These are phyloP conservation scores for Apteryx mantelli DNA, from an alignment of 2,113 vertebrate genomes.

Conservation along the genomic window DNA sequence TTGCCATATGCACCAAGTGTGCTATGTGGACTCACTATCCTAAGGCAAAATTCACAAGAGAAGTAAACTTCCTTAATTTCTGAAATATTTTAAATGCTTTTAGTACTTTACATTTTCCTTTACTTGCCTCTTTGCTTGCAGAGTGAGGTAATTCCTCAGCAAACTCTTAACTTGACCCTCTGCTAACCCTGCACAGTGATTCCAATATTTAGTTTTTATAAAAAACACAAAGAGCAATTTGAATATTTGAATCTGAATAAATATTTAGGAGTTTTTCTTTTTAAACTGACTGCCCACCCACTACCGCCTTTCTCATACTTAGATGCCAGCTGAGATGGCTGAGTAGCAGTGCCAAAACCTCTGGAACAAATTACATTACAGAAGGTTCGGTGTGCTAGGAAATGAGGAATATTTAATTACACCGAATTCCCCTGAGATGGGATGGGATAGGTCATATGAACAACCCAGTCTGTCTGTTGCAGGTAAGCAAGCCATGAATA, in stretches of 20 bases:
- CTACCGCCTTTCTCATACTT: not conserved
- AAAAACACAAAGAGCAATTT: not conserved
- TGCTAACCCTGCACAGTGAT: not conserved
- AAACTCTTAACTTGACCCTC: not conserved
- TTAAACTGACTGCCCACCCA: not conserved
- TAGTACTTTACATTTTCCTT: not conserved
- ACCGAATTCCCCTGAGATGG: not conserved
- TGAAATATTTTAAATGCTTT: not conserved
- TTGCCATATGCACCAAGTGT: not conserved
- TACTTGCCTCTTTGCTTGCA: not conserved
- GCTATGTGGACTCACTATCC: not conserved
- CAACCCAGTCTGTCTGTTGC: not conserved
- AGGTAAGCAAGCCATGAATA: slow-evolving; percentile 5
- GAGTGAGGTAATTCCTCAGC: not conserved
- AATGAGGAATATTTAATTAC: not conserved
- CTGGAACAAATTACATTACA: not conserved
- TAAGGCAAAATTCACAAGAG: not conserved
- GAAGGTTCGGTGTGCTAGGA: not conserved
- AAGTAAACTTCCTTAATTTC: not conserved
- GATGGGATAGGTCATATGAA: not conserved
- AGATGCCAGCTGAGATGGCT: not conserved
- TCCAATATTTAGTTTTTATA: not conserved
- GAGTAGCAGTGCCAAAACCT: not conserved
- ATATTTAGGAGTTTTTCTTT: not conserved
- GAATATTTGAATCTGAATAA: not conserved